Evolutionary conservation across 2,888 invertebrate genomes (phyloP), one percentile per base, ranked within the genome.

Genomic region (Anaspis maculata): DNA sequence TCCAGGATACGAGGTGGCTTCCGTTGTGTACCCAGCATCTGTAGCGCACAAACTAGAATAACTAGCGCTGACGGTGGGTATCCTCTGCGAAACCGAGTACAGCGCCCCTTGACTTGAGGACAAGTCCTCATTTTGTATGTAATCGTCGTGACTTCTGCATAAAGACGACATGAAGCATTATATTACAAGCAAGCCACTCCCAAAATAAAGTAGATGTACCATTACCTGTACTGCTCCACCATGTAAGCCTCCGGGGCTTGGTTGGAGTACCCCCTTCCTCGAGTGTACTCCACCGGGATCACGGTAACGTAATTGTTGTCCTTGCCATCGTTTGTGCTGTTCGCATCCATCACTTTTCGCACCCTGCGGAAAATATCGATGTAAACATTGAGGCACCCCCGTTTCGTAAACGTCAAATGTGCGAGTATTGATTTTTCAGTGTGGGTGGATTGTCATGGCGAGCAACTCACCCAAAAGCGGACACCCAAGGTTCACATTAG

Each of bases 81-180:
- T 57, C 14, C 76, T 61, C 52, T 76, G 76, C 0, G 76, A 74
- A 6, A 77, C 76, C 0, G 75, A 74, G 48, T 76, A 77, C 12
- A 76, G 35, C 27, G 54, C 47, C 10, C 57, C 55, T 39, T 59
- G 58, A 38, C 49, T 56, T 7, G 54, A 42, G 9, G 57, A 48
- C 27, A 54, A 32, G 9, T 61, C 57, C 35, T 56, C 58, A 3
- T 52, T 50, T 52, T 56, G 57, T 4, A 51, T 46, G 35, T 56
- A 59, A 33, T 59, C 57, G 38, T 61, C 57, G 32, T 57, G 57
- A 9, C 44, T 45, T 34, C 49, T 49, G 27, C 30, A n/a, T n/a
- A n/a, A n/a, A n/a, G n/a, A n/a, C n/a, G n/a, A n/a, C n/a, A n/a
- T n/a, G n/a, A n/a, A n/a, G n/a, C n/a, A n/a, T n/a, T n/a, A n/a